Evolutionary conservation across 2,888 invertebrate species (phyloP), one percentile per base, ranked within the genome.

Genomic region (Cataglyphis cursor): DNA sequence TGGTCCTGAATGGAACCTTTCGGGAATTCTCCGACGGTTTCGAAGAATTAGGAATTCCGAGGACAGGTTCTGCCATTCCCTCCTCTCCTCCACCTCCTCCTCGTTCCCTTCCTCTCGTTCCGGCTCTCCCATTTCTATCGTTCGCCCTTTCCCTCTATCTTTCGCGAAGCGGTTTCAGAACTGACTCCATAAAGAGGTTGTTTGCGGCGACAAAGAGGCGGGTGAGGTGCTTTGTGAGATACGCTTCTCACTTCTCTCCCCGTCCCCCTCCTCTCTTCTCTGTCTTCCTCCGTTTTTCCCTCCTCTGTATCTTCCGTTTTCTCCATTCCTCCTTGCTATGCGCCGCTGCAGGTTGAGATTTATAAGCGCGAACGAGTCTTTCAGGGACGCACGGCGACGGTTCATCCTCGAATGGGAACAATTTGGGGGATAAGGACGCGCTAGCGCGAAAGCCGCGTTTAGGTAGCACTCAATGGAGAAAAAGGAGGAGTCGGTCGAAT

Each of bases 31-130:
- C 92, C 93, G 93, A 92, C 94, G 94, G 93, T 94, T 95, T 95
- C 94, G 94, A 93, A 92, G 95, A 95, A 94, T 95, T 94, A 94
- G 94, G 94, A 94, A 95, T 94, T 94, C 94, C 94, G 94, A 94
- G 93, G 93, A 92, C 93, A 92, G 89, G 92, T 91, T 89, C 78
- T 82, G 12, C 9, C 4, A 21, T 35, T 48, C 4, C 31, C 31
- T 2, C 5, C n/a, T 35, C 35, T 21, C 31, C 41, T 3, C 68
- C 15, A 31, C 0, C 68, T 41, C 31, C 57, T 15, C n/a, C 24
- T n/a, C 62, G 31, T 81, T 78, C 59, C 81, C 18, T 48, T 48
- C 48, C 48, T 48, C 48, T 48, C 48, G 48, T n/a, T 51, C 8
- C n/a, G 8, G 8, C 51, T 51, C 51, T 51, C 51, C 85, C 83